phyloP scores from a whole-genome alignment of 2,113 vertebrate genomes.

The Polyodon spathula region DNA sequence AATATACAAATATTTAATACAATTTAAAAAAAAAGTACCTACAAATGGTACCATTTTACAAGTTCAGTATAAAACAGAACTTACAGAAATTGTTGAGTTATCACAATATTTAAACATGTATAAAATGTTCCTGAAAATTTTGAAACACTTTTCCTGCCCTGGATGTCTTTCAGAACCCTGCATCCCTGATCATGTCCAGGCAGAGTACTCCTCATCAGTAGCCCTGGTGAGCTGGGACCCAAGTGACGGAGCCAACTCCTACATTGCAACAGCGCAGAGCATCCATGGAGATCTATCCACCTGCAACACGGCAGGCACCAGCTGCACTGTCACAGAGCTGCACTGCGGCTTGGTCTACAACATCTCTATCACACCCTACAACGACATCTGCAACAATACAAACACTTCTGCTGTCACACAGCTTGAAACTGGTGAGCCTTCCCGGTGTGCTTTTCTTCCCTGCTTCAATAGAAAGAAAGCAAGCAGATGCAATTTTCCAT shows the following conservation, averaged over 20 bases:
- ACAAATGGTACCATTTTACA: too few relatives aligned
- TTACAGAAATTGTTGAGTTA: too few relatives aligned
- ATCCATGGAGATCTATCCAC: constrained; percentile 32
- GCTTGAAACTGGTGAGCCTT: constrained; percentile 49
- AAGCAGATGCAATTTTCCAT: too few relatives aligned
- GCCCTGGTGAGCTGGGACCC: constrained; percentile 48
- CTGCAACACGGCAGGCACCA: constrained; percentile 42
- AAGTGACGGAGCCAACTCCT: constrained; percentile 34
- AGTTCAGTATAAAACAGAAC: too few relatives aligned
- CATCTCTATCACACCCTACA: constrained; percentile 44
- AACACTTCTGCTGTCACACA: constrained; percentile 23
- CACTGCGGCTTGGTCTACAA: constrained; percentile 49
- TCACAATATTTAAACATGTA: neutral
- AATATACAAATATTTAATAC: too few relatives aligned
- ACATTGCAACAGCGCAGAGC: constrained; percentile 38
- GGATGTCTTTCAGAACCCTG: constrained; percentile 42
- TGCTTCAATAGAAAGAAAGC: too few relatives aligned
- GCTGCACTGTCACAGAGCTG: constrained; percentile 41
- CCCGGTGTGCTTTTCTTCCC: too few relatives aligned
- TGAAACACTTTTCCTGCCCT: neutral
- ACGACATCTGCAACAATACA: constrained; percentile 29
- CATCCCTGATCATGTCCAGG: constrained; percentile 32
- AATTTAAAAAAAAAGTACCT: too few relatives aligned
- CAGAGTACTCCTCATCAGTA: constrained; percentile 32
- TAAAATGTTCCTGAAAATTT: neutral